These are phyloP conservation scores for Blera fallax DNA, from an alignment of 2,888 invertebrate genomes.

Conservation along the genomic window DNA sequence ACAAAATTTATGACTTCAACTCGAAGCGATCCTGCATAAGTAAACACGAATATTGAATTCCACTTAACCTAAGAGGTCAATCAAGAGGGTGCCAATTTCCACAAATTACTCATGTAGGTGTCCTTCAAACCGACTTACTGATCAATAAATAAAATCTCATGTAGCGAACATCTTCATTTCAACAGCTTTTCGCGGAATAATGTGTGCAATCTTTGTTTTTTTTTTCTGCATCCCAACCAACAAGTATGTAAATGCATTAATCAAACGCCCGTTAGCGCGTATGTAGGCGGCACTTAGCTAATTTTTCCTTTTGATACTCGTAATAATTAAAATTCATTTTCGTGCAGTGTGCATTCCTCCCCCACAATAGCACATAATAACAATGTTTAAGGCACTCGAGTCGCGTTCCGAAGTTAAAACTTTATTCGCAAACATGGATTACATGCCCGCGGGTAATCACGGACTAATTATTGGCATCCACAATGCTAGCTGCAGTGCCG, in stretches of 20 bases:
- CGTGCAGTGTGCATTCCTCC: conserved; percentile 57
- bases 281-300: conserved; percentile 62
- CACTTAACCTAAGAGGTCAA: conserved; percentile 4
- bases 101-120: not conserved
- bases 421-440: conserved; percentile 36
- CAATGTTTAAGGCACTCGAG: conserved; percentile 29
- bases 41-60: not conserved
- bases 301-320: conserved; percentile 29
- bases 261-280: conserved; percentile 67
- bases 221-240: conserved; percentile 7
- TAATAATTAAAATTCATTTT: conserved; percentile 68
- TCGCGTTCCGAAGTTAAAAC: not conserved
- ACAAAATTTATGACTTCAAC: not conserved
- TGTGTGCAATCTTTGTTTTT: not conserved
- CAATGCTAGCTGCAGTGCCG: not conserved
- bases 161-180: conserved; percentile 61
- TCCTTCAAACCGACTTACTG: conserved; percentile 35
- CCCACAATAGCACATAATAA: conserved; percentile 48
- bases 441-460: conserved; percentile 63
- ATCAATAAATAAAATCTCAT: conserved; percentile 44
- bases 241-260: conserved; percentile 69
- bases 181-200: conserved; percentile 32
- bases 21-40: not conserved
- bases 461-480: conserved; percentile 68
- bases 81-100: not conserved